Conservation (phyloP, 2,113 vertebrate genomes). For the Petrocephalus zakoni region DNA sequence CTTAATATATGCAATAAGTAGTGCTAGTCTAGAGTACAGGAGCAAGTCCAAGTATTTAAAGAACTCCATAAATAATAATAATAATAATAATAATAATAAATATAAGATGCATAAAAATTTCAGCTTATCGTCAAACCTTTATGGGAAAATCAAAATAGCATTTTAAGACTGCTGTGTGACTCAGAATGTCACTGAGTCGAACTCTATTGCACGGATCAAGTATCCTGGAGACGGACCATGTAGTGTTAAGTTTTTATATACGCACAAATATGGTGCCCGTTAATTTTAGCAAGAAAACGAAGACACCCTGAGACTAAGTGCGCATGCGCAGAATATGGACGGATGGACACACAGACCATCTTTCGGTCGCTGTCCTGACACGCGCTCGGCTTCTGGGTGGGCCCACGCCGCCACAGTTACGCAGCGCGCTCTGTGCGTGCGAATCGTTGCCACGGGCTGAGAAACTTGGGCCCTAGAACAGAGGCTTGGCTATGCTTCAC, state of each 20-base stretch:
- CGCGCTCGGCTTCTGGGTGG: neutral
- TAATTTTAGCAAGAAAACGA: neutral
- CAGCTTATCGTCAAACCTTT: neutral
- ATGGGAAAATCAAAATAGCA: neutral
- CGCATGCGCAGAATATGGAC: neutral
- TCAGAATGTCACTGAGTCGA: neutral
- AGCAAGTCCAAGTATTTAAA: neutral
- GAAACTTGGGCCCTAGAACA: neutral
- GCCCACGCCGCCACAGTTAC: neutral
- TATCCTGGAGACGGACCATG: neutral
- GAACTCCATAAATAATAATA: neutral
- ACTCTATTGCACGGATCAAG: neutral
- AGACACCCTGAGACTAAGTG: neutral
- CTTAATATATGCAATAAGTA: neutral
- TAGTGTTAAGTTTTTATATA: neutral
- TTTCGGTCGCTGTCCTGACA: neutral
- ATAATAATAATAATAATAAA: neutral
- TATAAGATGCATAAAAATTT: neutral
- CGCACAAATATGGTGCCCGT: neutral
- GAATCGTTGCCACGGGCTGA: neutral
- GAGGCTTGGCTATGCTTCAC: neutral
- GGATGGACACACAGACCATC: neutral
- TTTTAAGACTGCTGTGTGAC: neutral
- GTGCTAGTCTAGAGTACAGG: neutral
- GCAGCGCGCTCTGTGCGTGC: neutral